A percentile compares a stretch with the other conserved stretches of the same genome.
phyloP scores from a whole-genome alignment of 1,140 invertebrate species.

The Pseudachorutes palmiensis region DNA sequence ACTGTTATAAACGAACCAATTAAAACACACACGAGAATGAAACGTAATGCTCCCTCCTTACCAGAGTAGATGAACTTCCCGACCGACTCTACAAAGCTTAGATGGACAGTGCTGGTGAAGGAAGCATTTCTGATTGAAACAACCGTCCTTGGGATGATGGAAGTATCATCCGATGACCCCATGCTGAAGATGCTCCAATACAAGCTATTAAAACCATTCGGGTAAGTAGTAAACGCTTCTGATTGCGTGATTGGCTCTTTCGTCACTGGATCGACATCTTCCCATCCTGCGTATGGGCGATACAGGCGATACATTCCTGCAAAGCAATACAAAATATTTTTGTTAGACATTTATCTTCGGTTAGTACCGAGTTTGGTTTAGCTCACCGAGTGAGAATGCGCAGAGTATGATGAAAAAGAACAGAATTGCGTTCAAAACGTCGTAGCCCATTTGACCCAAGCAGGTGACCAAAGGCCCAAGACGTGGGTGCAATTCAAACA shows the following conservation, averaged over 20 bases:
- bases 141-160: background rate
- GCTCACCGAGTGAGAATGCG: background rate
- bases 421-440: background rate
- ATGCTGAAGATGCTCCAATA: conserved; percentile 8
- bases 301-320: background rate
- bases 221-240: background rate
- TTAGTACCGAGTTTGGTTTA: background rate
- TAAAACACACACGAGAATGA: background rate
- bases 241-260: background rate
- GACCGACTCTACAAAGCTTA: background rate
- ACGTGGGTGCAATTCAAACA: background rate
- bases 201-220: background rate
- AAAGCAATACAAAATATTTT: conserved; percentile 1
- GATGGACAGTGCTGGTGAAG: background rate
- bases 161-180: background rate
- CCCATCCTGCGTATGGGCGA: background rate
- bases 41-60: background rate
- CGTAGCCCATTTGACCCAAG: background rate
- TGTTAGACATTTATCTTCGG: background rate
- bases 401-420: conserved; percentile 6
- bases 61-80: background rate
- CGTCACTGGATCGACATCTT: background rate
- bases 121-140: background rate
- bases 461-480: conserved; percentile 8
- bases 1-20: background rate